Evolutionary conservation across 1,140 invertebrate genomes (phyloP), one percentile per base, ranked within the genome.

Genomic region (Magallana gigas): DNA sequence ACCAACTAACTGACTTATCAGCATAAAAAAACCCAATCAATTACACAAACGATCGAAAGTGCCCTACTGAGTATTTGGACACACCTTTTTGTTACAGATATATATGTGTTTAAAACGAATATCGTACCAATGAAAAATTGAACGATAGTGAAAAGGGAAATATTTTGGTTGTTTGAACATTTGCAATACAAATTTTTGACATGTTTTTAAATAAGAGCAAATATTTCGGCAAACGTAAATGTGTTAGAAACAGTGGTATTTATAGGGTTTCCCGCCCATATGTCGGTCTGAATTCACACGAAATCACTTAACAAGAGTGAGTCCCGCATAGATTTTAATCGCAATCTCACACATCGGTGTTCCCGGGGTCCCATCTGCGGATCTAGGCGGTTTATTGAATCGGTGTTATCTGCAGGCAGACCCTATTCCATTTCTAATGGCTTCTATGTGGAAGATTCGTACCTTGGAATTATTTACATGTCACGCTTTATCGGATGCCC

Each of bases 231-330:
- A 36, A 29, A 36, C 36, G 68, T 23, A 76, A 76, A 76, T 76
- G 68, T 76, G 68, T 29, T 76, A 76, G 23, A 23, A 48, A 23
- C 68, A 12, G 18, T 76, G 18, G 12, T 29, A 23, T 29, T 29
- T 29, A 76, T 29, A 76, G 18, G 23, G 18, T 76, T 76, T 76
- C 68, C 68, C 68, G 68, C 68, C 68, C 68, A 76, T 76, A 29
- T 76, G 68, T 76, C 68, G 23, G 68, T 12, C 23, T 76, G 36
- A 12, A 76, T 76, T 76, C 23, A 18, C 68, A 29, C 12, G 68
- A 76, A 29, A 76, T 76, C 68, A 76, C 68, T 76, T 76, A 76
- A 76, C 68, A 76, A 76, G 68, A 76, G 68, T 76, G 68, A 36
- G 68, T 23, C 68, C 68, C 23, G 68, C 68, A 12, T 29, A 36